Percentiles rank a stretch among this genome's conserved stretches.
Conservation (phyloP, 2,797 vertebrate species). For the Xiphophorus birchmanni region DNA sequence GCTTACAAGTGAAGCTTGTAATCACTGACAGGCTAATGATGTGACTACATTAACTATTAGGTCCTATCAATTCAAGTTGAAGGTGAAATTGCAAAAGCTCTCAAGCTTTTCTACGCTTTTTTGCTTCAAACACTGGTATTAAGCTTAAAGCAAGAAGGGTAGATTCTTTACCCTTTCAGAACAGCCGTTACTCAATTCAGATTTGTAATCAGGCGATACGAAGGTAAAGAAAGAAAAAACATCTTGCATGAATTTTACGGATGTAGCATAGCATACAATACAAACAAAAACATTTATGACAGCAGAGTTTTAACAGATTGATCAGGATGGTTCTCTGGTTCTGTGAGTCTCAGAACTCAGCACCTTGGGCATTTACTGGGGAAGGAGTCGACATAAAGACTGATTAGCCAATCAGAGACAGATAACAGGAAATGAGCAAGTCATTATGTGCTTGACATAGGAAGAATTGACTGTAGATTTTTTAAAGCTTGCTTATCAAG, state of each 20-base stretch:
- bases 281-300: neutral
- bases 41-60: neutral
- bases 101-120: neutral
- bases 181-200: neutral
- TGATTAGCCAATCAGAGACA: neutral
- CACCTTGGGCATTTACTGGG: neutral
- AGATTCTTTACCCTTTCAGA: neutral
- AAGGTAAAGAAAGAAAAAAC: neutral
- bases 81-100: neutral
- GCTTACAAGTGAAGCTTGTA: slow-evolving; percentile 3
- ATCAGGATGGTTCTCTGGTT: neutral
- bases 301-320: neutral
- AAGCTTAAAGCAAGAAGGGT: neutral
- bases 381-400: neutral
- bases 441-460: neutral
- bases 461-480: neutral
- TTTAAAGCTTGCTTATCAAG: neutral
- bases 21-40: slow-evolving; percentile 1
- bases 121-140: neutral
- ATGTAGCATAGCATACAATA: neutral
- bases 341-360: neutral
- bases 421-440: neutral
- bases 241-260: neutral
- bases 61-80: neutral
- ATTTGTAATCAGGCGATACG: neutral